phyloP scores from a whole-genome alignment of 2,113 vertebrate species.

The Calonectris borealis region DNA sequence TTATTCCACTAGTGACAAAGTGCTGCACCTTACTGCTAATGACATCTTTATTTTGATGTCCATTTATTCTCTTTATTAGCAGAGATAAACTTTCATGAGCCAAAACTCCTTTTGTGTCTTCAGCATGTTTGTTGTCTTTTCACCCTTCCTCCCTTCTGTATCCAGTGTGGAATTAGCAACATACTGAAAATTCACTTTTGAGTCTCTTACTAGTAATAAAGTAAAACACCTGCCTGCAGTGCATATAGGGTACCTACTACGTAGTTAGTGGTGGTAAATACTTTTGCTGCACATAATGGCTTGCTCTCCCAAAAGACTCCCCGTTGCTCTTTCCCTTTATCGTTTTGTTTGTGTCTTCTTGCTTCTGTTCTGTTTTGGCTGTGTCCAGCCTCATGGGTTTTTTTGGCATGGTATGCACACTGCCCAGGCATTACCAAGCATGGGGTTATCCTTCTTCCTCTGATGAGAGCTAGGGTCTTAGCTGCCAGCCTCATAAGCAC shows the following conservation, averaged over 20 bases:
- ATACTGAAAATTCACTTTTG: background rate
- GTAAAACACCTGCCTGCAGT: background rate
- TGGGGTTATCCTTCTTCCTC: background rate
- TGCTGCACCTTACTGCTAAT: background rate
- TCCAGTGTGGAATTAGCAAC: background rate
- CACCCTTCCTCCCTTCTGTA: background rate
- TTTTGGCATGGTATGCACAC: background rate
- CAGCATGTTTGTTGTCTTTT: background rate
- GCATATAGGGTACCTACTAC: background rate
- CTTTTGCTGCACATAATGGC: background rate
- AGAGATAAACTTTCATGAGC: slow-evolving; percentile 42
- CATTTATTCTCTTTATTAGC: slow-evolving; percentile 41
- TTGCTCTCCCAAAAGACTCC: background rate
- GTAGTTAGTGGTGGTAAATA: background rate
- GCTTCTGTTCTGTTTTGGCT: background rate
- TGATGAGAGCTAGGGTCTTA: background rate
- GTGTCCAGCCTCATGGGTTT: background rate
- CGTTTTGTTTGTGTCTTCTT: background rate
- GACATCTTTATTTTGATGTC: slow-evolving; percentile 19
- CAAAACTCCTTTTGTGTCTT: slow-evolving; percentile 15
- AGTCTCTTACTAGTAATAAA: background rate
- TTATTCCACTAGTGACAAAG: background rate
- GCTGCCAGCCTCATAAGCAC: background rate
- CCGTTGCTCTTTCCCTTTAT: background rate
- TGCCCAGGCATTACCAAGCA: background rate